These are phyloP conservation scores for Heterodera filipjevi DNA, from an alignment of 2,888 invertebrate species.

Conservation along the genomic window DNA sequence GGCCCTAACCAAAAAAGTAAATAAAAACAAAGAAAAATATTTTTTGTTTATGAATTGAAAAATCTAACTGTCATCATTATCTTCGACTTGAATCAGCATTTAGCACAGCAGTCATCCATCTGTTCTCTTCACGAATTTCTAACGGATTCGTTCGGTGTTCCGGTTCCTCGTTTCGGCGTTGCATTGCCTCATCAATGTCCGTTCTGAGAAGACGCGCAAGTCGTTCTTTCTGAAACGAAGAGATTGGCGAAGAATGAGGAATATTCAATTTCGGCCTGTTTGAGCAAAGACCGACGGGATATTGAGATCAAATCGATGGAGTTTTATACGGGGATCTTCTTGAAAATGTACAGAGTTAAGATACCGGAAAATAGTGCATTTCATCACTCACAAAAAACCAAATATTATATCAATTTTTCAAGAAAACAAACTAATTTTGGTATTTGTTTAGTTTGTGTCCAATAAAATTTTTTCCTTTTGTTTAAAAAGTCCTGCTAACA, in stretches of 20 bases:
- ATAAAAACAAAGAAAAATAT: too few relatives aligned
- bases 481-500: too few relatives aligned
- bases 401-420: too few relatives aligned
- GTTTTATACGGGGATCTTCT: too few relatives aligned
- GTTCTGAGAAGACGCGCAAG: slow-evolving; percentile 50
- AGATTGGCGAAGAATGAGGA: background rate
- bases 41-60: background rate
- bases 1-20: background rate
- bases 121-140: slow-evolving; percentile 42
- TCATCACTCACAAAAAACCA: too few relatives aligned
- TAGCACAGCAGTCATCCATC: slow-evolving; percentile 41
- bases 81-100: background rate
- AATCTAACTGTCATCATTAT: background rate
- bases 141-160: slow-evolving; percentile 24
- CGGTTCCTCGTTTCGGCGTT: slow-evolving; percentile 34
- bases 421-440: too few relatives aligned
- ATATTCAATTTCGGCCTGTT: background rate
- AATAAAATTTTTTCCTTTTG: too few relatives aligned
- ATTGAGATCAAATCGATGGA: too few relatives aligned
- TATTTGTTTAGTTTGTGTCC: too few relatives aligned
- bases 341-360: too few relatives aligned
- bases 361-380: too few relatives aligned
- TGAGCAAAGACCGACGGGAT: too few relatives aligned
- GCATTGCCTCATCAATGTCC: slow-evolving; percentile 55
- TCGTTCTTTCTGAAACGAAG: slow-evolving; percentile 39